Percentiles rank a stretch among this genome's conserved stretches.
phyloP scores from a whole-genome alignment of 2,113 vertebrate species.

The Myrmecophaga tridactyla region DNA sequence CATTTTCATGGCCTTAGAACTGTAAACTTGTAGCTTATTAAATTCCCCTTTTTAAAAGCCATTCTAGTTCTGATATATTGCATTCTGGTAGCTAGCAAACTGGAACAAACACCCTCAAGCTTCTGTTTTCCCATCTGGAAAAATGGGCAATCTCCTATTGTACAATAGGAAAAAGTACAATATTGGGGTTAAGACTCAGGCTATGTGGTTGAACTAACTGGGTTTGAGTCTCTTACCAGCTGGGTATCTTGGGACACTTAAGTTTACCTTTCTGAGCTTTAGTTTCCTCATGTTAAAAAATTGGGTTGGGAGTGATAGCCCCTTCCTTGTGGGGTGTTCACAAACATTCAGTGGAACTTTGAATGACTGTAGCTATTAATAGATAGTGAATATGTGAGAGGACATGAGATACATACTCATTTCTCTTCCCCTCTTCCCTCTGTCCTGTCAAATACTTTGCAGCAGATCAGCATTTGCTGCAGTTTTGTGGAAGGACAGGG shows the following conservation, averaged over 20 bases:
- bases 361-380: not conserved
- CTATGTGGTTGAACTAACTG: not conserved
- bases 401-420: not conserved
- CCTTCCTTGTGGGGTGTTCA: not conserved
- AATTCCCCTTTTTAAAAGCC: no score
- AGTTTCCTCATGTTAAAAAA: not conserved
- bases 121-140: not conserved
- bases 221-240: not conserved
- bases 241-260: not conserved
- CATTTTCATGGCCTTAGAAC: no score
- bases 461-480: not conserved
- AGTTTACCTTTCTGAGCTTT: not conserved
- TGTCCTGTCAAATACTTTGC: not conserved
- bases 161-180: not conserved
- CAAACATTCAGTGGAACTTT: not conserved
- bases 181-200: not conserved
- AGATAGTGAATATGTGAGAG: not conserved
- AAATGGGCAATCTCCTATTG: not conserved
- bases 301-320: not conserved
- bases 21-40: no score
- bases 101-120: not conserved
- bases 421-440: not conserved
- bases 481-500: not conserved
- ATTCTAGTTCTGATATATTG: no score
- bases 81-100: no score